Conservation (phyloP, 2,888 invertebrate genomes). For the Dryococelus australis region DNA sequence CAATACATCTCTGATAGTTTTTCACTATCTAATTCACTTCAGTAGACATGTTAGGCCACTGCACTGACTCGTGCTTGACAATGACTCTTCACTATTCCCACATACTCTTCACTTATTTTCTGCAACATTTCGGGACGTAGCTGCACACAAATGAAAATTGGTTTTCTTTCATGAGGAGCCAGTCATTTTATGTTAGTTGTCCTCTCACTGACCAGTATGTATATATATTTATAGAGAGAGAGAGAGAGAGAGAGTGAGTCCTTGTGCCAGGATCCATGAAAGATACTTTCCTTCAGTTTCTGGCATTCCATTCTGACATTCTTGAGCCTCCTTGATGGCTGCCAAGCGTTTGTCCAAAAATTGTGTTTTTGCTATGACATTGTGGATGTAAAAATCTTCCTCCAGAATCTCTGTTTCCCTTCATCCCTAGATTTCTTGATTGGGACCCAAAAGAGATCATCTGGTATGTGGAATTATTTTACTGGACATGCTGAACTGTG, state of each 20-base stretch:
- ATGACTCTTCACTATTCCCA: background rate
- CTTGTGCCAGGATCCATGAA: background rate
- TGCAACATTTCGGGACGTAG: background rate
- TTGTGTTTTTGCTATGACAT: background rate
- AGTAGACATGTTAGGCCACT: background rate
- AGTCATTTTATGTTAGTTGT: background rate
- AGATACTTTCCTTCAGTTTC: background rate
- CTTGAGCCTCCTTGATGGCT: background rate
- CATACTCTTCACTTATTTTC: background rate
- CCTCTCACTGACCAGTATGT: background rate
- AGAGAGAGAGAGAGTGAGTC: no score
- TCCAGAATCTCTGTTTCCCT: background rate
- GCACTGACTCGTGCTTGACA: background rate
- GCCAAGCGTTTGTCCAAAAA: background rate
- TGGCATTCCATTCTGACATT: background rate
- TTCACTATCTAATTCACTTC: background rate
- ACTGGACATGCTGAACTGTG: background rate
- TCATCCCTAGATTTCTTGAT: background rate
- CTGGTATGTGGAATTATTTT: background rate
- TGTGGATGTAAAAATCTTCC: background rate
- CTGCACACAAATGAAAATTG: background rate
- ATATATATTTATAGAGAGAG: no score
- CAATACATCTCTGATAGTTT: background rate
- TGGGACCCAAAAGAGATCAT: background rate
- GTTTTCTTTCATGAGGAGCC: background rate